phyloP scores from a whole-genome alignment of 2,113 vertebrate genomes.

The Phylloscopus trochilus region DNA sequence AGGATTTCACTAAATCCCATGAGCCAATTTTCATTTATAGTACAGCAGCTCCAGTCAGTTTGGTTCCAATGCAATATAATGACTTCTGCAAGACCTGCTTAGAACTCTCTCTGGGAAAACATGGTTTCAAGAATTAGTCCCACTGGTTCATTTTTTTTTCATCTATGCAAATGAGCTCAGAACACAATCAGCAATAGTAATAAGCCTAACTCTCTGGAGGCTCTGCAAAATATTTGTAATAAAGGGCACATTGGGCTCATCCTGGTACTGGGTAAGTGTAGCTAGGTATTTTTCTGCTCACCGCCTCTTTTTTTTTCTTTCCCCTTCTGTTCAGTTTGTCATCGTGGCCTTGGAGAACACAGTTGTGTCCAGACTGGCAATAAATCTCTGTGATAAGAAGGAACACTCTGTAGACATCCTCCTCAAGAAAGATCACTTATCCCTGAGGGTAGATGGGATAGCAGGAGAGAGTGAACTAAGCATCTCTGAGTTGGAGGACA shows the following conservation, averaged over 20 bases:
- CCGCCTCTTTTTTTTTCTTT: neutral
- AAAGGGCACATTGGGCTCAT: neutral
- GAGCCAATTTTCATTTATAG: neutral
- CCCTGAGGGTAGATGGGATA: constrained; percentile 79
- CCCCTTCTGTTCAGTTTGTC: constrained; percentile 74
- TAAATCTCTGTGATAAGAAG: constrained; percentile 82
- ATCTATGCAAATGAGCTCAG: neutral
- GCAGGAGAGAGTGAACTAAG: constrained; percentile 73
- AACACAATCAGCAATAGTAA: neutral
- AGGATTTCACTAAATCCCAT: neutral
- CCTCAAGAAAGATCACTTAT: constrained; percentile 72
- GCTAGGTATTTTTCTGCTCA: neutral
- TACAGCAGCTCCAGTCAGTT: neutral
- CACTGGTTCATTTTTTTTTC: neutral
- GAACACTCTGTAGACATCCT: constrained; percentile 81
- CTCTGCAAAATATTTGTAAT: neutral
- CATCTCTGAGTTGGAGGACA: constrained; percentile 53
- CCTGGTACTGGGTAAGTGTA: neutral
- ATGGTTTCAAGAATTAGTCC: neutral
- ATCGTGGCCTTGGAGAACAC: constrained; percentile 78
- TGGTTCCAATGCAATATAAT: neutral
- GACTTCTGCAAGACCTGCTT: neutral
- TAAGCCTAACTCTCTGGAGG: neutral
- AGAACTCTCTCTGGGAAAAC: neutral
- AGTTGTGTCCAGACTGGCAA: constrained; percentile 80